Conservation (phyloP, 2,888 invertebrate genomes). For the Folsomia manolachei region DNA sequence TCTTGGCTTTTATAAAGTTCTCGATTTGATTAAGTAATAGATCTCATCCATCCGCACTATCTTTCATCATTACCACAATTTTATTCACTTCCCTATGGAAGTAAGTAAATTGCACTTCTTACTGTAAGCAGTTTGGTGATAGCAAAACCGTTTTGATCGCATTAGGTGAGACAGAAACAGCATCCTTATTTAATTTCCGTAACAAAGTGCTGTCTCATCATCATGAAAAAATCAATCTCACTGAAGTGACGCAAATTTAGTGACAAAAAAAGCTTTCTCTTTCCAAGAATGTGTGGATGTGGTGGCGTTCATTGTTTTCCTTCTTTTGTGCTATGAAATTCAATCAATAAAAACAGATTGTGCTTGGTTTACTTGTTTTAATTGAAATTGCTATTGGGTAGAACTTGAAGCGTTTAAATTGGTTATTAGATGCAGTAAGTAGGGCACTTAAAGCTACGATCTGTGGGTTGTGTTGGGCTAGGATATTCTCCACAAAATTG, state of each 20-base stretch:
- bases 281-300: background rate
- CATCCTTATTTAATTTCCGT: background rate
- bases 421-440: too few relatives aligned
- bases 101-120: background rate
- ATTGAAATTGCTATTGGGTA: background rate
- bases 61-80: too few relatives aligned
- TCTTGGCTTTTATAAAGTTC: background rate
- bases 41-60: too few relatives aligned
- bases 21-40: too few relatives aligned
- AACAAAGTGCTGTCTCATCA: background rate
- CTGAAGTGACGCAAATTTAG: background rate
- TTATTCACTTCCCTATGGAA: background rate
- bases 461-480: too few relatives aligned
- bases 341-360: background rate
- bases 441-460: too few relatives aligned
- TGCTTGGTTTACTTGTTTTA: background rate
- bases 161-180: background rate
- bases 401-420: too few relatives aligned
- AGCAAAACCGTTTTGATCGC: background rate
- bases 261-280: conserved; percentile 4
- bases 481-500: too few relatives aligned
- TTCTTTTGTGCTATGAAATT: background rate
- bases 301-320: background rate
- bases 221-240: background rate
- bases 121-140: too few relatives aligned